Conservation (phyloP, 2,888 invertebrate species). For the Acheta domesticus region DNA sequence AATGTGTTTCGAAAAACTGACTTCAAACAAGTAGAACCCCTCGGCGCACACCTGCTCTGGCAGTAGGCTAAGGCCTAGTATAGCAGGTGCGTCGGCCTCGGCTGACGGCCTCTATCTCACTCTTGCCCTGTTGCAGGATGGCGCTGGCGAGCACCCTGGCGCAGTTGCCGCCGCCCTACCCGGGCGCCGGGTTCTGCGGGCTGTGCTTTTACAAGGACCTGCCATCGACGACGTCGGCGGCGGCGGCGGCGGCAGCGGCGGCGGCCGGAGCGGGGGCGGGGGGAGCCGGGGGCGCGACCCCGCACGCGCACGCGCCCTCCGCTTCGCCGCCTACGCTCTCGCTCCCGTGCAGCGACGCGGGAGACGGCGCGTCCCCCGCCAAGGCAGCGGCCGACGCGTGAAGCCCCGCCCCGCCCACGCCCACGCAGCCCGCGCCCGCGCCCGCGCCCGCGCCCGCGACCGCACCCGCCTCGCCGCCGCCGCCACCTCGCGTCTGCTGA, state of each 20-base stretch:
- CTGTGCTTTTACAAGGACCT: constrained; percentile 44
- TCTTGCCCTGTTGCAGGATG: constrained; percentile 41
- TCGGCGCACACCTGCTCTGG: too few relatives aligned
- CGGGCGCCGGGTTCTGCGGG: constrained; percentile 41
- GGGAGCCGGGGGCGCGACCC: not conserved
- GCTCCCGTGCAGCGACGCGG: not conserved
- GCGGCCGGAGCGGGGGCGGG: not conserved
- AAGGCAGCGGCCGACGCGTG: not conserved
- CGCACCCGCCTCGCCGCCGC: too few relatives aligned
- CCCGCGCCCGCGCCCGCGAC: too few relatives aligned
- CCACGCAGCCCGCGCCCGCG: too few relatives aligned
- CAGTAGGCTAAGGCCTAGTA: too few relatives aligned
- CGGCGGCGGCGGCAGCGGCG: too few relatives aligned
- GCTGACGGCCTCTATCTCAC: not conserved
- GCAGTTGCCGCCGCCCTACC: constrained; percentile 42
- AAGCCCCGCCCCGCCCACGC: not conserved
- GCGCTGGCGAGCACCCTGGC: constrained; percentile 44
- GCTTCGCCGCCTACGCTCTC: not conserved
- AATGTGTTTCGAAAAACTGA: too few relatives aligned
- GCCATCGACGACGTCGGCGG: not conserved
- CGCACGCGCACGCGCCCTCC: not conserved
- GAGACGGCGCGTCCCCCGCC: not conserved
- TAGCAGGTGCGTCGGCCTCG: too few relatives aligned
- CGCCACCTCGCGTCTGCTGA: too few relatives aligned
- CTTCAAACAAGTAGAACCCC: too few relatives aligned